Evolutionary conservation across 1,140 invertebrate species (phyloP).

Genomic region (Plectrocnemia conspersa): DNA sequence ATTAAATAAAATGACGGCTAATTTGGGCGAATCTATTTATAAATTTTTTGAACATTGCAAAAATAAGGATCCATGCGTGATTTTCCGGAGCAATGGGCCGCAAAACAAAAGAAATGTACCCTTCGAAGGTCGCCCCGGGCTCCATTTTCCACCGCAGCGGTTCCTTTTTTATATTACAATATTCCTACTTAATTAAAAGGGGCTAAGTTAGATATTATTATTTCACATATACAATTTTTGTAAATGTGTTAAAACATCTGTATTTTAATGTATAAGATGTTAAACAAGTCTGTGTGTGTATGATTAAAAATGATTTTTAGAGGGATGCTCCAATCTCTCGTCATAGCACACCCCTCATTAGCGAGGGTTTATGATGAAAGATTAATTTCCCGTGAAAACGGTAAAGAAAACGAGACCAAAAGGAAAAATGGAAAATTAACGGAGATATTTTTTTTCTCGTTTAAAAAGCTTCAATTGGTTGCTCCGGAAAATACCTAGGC

Average conservation of each 20-base stretch:
- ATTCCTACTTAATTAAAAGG: background rate
- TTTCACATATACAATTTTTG: background rate
- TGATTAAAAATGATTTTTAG: conserved; percentile 17
- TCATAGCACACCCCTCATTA: conserved; percentile 28
- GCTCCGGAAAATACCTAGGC: conserved; percentile 1
- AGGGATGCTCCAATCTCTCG: conserved; percentile 6
- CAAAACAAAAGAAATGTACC: background rate
- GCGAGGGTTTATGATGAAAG: conserved; percentile 32
- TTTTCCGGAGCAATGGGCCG: background rate
- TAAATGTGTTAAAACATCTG: background rate
- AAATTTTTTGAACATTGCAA: too few species aligned
- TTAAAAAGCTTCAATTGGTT: conserved; percentile 1
- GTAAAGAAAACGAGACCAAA: conserved; percentile 27
- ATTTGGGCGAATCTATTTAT: too few species aligned
- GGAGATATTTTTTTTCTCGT: conserved; percentile 15
- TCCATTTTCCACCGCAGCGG: background rate
- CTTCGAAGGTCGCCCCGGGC: too few species aligned
- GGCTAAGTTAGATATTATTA: background rate
- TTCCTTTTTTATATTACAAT: background rate
- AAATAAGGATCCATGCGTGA: conserved; percentile 2
- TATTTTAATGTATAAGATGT: background rate
- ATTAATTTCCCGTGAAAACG: conserved; percentile 35
- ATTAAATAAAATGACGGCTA: too few species aligned
- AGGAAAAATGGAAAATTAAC: conserved; percentile 26
- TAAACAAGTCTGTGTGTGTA: conserved; percentile 8